Evolutionary conservation across 2,888 invertebrate genomes (phyloP), one percentile per base, ranked within the genome.

Genomic region (Macropis europaea): DNA sequence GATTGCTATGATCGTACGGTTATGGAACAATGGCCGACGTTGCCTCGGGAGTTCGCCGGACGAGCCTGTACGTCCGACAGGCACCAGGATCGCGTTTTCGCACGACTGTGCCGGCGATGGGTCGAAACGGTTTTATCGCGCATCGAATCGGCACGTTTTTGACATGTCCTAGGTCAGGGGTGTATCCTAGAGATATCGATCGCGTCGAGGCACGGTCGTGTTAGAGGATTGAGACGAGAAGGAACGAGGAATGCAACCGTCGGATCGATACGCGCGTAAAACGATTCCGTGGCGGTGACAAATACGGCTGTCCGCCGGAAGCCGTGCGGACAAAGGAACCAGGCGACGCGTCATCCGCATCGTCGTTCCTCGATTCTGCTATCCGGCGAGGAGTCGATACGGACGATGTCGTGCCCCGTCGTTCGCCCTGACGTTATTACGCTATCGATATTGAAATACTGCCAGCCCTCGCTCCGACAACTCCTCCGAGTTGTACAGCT

Each of bases 21-120:
- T 59, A 68, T 68, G 60, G 76, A 79, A 82, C 77, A 77, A 72
- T 75, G 77, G 84, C 71, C 73, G 75, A 79, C 71, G 80, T 77
- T 82, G 76, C 76, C 74, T 79, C 60, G 69, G 70, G 72, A 70
- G 62, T 59, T 68, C 61, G 62, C 28, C 54, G 47, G 22, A 5
- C 19, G 24, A 22, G 19, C 15, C 3, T 2, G 32, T 36, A 34
- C 7, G 6, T 7, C 7, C 32, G 17, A 6, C 3, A 24, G 28
- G 32, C 26, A 17, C 9, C 11, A 32, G 48, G 3, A 19, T 9
- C 9, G 34, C 19, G 22, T 52, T 52, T 32, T 15, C n/a, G 9
- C 42, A 30, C 11, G 54, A 40, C 13, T 40, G 1, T 13, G 22
- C 19, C n/a, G 1, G 28, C 17, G 13, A 11, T 30, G 38, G 53